Evolutionary conservation across 2,113 vertebrate species (phyloP).

Genomic region (Potamarius usumacintae): DNA sequence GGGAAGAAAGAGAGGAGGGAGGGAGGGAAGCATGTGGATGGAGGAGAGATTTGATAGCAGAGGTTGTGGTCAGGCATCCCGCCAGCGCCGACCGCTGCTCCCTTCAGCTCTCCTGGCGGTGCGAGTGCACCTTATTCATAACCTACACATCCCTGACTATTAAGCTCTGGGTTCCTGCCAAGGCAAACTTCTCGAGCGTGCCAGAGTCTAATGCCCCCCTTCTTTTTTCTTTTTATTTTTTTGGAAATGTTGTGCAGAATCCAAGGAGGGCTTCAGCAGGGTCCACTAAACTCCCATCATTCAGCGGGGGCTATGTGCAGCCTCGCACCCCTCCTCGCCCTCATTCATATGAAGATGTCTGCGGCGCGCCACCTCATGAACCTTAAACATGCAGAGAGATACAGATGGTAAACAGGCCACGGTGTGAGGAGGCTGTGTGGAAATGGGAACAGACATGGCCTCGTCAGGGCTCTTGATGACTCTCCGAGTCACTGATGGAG

Average conservation of each 20-base stretch:
- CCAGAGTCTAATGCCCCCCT: constrained; percentile 71
- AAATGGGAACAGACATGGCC: constrained; percentile 70
- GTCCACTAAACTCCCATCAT: constrained; percentile 77
- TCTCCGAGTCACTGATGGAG: constrained; percentile 64
- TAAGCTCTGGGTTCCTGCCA: constrained; percentile 74
- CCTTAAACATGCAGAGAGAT: constrained; percentile 52
- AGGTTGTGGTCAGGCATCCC: constrained; percentile 56
- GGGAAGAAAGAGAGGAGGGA: background rate
- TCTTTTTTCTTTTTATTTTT: constrained; percentile 13
- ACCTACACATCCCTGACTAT: constrained; percentile 66
- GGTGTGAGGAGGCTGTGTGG: constrained; percentile 1
- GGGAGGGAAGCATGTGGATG: too few relatives aligned
- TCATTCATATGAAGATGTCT: constrained; percentile 51
- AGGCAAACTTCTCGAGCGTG: constrained; percentile 76
- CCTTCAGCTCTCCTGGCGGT: constrained; percentile 44
- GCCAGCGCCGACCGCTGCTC: constrained; percentile 54
- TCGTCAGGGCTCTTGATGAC: constrained; percentile 70
- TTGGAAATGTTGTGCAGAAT: constrained; percentile 75
- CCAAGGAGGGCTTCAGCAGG: constrained; percentile 67
- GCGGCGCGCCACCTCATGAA: constrained; percentile 11
- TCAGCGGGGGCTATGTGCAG: constrained; percentile 58
- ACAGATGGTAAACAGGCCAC: constrained; percentile 29
- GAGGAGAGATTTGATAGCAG: constrained; percentile 35
- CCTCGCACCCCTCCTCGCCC: constrained; percentile 16
- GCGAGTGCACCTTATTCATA: constrained; percentile 65